phyloP scores from a whole-genome alignment of 64 coral and sea anemone species.

The Porites australiensis region DNA sequence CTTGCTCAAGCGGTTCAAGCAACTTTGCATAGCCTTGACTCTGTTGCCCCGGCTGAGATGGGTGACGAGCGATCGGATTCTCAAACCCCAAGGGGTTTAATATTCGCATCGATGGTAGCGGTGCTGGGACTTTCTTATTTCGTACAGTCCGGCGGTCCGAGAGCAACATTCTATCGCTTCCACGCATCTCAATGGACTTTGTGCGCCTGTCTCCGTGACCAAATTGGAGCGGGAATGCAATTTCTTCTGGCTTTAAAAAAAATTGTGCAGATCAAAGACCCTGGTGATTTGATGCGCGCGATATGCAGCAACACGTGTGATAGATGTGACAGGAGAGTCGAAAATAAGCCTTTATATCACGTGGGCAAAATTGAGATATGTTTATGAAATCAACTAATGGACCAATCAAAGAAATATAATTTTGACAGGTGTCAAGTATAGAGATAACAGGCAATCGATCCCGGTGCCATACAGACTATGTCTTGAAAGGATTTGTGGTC shows the following conservation, averaged over 20 bases:
- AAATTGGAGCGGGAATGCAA: constrained; percentile 16
- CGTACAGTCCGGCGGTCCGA: constrained; percentile 64
- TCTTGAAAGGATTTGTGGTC: constrained; percentile 70
- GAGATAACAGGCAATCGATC: constrained; percentile 42
- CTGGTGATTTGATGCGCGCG: constrained; percentile 64
- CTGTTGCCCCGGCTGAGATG: constrained; percentile 35
- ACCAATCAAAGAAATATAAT: constrained; percentile 68
- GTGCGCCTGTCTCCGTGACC: constrained; percentile 3
- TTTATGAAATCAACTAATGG: constrained; percentile 37
- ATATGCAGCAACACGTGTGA: constrained; percentile 99
- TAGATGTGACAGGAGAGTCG: constrained; percentile 66
- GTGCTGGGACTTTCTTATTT: constrained; percentile 71
- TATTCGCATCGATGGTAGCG: constrained; percentile 54
- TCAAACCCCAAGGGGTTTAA: constrained; percentile 76
- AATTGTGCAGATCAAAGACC: constrained; percentile 62
- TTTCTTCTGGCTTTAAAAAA: constrained; percentile 40
- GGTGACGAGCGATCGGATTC: constrained; percentile 50
- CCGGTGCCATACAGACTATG: constrained; percentile 76
- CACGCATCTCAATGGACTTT: constrained; percentile 32
- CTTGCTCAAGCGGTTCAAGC: constrained; percentile 65
- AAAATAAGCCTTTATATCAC: constrained; percentile 84
- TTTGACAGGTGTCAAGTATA: constrained; percentile 80
- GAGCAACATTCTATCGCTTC: constrained; percentile 41
- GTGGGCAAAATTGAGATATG: constrained; percentile 66
- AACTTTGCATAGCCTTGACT: constrained; percentile 82